A percentile compares a stretch with the other conserved stretches of the same genome.
Conservation (phyloP, 2,797 vertebrate genomes). For the Silurus aristotelis region DNA sequence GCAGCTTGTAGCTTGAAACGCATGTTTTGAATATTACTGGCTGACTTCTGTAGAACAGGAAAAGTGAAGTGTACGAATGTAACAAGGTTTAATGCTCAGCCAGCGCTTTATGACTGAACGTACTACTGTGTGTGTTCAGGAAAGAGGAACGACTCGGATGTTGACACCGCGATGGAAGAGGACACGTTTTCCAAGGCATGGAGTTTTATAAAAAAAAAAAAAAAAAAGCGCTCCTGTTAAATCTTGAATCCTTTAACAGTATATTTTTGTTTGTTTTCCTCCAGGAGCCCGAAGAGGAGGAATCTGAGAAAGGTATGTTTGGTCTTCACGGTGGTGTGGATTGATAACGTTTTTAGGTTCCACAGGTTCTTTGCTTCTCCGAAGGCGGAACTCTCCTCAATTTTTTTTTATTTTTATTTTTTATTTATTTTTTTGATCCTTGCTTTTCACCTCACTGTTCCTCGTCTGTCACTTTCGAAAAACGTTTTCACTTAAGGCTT, state of each 20-base stretch:
- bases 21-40: background rate
- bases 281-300: conserved; percentile 90
- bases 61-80: background rate
- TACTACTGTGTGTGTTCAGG: conserved; percentile 66
- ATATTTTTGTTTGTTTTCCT: conserved; percentile 48
- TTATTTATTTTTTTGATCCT: conserved; percentile 17
- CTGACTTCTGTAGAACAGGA: background rate
- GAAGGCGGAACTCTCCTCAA: conserved; percentile 50
- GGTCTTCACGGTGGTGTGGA: conserved; percentile 44
- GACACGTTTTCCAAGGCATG: conserved; percentile 86
- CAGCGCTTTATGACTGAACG: background rate
- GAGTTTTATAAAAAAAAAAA: background rate
- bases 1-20: background rate
- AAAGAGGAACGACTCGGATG: conserved; percentile 87
- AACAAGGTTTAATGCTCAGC: background rate
- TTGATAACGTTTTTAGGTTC: conserved; percentile 50
- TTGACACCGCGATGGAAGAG: conserved; percentile 85
- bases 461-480: background rate
- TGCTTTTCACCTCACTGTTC: conserved; percentile 15
- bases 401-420: conserved; percentile 38
- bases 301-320: conserved; percentile 97
- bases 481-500: conserved; percentile 11
- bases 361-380: conserved; percentile 47
- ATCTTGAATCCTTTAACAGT: too few relatives aligned
- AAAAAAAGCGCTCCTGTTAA: too few relatives aligned